Base-by-base conservation (phyloP, 2,113 vertebrate genomes). In the Menura novaehollandiae region DNA sequence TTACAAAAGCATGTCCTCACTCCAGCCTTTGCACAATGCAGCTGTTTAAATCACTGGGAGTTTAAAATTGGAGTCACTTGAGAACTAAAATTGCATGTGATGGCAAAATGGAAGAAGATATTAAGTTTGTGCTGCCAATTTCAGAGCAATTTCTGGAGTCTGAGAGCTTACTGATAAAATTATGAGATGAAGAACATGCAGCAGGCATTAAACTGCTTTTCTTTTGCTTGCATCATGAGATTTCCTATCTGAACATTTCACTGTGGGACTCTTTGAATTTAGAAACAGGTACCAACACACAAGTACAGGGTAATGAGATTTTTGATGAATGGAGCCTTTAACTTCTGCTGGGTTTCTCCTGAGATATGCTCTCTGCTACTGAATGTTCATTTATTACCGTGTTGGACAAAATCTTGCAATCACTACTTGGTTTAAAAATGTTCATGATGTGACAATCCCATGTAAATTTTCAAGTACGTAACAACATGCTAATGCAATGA, bases 41-140 rank as follows among this genome's bases (percentile, higher is more conserved):
- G 94, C 95, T 96, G 81, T 53, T 97, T 85, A 96, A 97, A 95
- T 93, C 94, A 85, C 85, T 49, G 52, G 18, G 53, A 71, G 71
- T 72, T 96, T 93, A 92, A 93, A 93, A 95, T 53, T 82, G 92
- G 79, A 93, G 64, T 84, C 73, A 77, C 46, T 89, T 55, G 74
- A 87, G 86, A 77, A 73, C 78, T 83, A 33, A 82, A 89, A 96
- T 95, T 59, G 73, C 53, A 44, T 30, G 51, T 58, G 84, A 96
- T 93, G 32, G 95, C 87, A 94, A 83, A 91, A 92, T 85, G 46
- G 62, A 85, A 96, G 80, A 94, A 87, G 88, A 68, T 87, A 93
- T 18, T 74, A 91, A 95, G 73, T 77, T 68, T 60, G 32, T 81
- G 64, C 55, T 85, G 92, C 79, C 84, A 89, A 47, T 85, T 97